Base-by-base conservation (phyloP, 2,888 invertebrate species). In the Hedya salicella region DNA sequence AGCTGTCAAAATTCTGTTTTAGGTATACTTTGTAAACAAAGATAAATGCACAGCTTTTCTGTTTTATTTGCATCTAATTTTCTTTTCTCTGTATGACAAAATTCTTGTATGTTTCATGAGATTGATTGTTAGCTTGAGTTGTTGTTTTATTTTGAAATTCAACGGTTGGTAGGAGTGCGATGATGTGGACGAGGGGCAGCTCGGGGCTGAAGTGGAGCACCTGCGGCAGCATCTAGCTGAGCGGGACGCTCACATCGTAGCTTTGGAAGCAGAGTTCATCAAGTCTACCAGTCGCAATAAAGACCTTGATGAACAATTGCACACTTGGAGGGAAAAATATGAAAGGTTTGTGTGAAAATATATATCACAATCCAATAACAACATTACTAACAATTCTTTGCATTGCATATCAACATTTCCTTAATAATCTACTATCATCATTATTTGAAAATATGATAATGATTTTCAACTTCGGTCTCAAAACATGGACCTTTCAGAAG, bases 261-360 rank as follows among this genome's bases (percentile, higher is more conserved):
- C 95, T 76, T 95, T 98, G 93, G 98, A 98, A 87, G 95, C 96
- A 1, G 97, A 96, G 82, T 96, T 97, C 84, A 91, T 97, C 69
- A 96, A 96, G 77, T 96, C 96, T 80, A 95, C 95, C 61, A 95
- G 96, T 53, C 95, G 96, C 77, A 93, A 96, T 79, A 95, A 95
- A 30, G 95, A 96, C 67, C 93, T 97, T 63, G 95, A 96, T 77
- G 97, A 97, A 73, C 97, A 98, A 85, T 90, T 98, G 62, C 89
- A 95, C 59, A 96, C 96, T 74, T 97, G 98, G 96, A 95, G 97
- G 83, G 98, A 98, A 82, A 97, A 98, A 92, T 98, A 98, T 93
- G 96, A 96, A 85, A 95, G 96, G 96, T 95, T 40, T 44, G 46
- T 32, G 11, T 44, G 5, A 16, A 39, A 19, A 50, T 13, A 52